A percentile compares a stretch with the other conserved stretches of the same genome.
phyloP scores from a whole-genome alignment of 2,113 vertebrate genomes.

The Ictalurus punctatus region DNA sequence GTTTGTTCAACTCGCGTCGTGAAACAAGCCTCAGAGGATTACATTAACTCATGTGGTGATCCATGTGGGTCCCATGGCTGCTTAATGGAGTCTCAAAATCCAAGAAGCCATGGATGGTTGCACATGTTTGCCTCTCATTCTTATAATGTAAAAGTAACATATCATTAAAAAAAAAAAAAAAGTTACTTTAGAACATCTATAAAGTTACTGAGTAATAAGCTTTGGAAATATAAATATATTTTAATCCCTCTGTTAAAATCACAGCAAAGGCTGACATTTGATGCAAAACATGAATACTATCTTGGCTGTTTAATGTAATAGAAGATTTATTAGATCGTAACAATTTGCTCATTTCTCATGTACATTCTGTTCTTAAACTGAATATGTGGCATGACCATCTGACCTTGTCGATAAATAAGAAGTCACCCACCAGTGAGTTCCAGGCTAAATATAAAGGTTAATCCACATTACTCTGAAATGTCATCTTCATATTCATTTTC shows the following conservation, averaged over 20 bases:
- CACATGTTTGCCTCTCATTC: not conserved
- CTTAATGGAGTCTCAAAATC: not conserved
- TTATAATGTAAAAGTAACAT: not conserved
- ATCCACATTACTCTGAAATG: not conserved
- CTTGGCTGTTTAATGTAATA: not conserved
- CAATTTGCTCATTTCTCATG: not conserved
- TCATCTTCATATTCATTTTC: conserved; percentile 11
- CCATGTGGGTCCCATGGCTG: not conserved
- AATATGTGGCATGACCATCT: not conserved
- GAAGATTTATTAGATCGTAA: not conserved
- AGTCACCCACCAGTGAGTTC: not conserved
- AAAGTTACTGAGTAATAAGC: not conserved
- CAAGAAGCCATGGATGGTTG: not conserved
- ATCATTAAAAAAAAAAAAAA: not conserved
- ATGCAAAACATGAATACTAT: not conserved
- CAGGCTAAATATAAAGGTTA: not conserved
- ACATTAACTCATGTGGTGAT: not conserved
- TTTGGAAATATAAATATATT: not conserved
- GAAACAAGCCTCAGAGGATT: not conserved
- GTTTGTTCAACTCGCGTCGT: too few relatives aligned
- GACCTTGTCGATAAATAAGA: not conserved
- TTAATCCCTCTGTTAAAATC: not conserved
- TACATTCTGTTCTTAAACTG: not conserved
- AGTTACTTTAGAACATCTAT: not conserved
- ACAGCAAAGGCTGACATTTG: not conserved